Percentiles rank a stretch among this genome's conserved stretches.
Evolutionary conservation across 1,140 invertebrate species (phyloP).

Genomic region (Sminthurides bifidus): DNA sequence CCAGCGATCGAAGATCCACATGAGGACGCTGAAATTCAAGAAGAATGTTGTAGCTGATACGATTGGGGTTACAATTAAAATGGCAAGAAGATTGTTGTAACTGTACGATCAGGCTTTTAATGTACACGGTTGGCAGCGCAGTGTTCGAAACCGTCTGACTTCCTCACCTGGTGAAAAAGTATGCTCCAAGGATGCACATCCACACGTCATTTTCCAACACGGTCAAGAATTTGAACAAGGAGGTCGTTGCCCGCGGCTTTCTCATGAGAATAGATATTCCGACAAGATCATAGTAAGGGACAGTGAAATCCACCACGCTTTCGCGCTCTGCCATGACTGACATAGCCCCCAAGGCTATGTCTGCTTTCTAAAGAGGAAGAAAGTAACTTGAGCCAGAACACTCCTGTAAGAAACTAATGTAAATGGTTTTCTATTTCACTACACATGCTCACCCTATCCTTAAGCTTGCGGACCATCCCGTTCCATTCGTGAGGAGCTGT

Average conservation of each 20-base stretch:
- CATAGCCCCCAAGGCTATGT: slow-evolving; percentile 75
- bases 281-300: slow-evolving; percentile 89
- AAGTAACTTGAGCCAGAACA: background rate
- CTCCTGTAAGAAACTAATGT: background rate
- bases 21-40: slow-evolving; percentile 82
- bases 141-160: too few species aligned
- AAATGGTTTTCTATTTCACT: background rate
- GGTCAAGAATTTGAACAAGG: slow-evolving; percentile 91
- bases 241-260: slow-evolving; percentile 63
- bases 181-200: slow-evolving; percentile 88
- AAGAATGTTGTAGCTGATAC: too few species aligned
- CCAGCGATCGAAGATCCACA: slow-evolving; percentile 92
- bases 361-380: slow-evolving; percentile 49
- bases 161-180: slow-evolving; percentile 73
- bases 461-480: slow-evolving; percentile 80
- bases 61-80: too few species aligned
- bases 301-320: slow-evolving; percentile 82
- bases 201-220: slow-evolving; percentile 65
- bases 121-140: too few species aligned
- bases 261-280: slow-evolving; percentile 87
- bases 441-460: slow-evolving; percentile 53
- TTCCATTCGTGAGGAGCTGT: slow-evolving; percentile 66
- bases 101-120: too few species aligned
- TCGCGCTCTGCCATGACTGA: slow-evolving; percentile 90
- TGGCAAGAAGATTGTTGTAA: too few species aligned